Evolutionary conservation across 1,140 invertebrate species (phyloP).

Genomic region (Dufourea novaeangliae): DNA sequence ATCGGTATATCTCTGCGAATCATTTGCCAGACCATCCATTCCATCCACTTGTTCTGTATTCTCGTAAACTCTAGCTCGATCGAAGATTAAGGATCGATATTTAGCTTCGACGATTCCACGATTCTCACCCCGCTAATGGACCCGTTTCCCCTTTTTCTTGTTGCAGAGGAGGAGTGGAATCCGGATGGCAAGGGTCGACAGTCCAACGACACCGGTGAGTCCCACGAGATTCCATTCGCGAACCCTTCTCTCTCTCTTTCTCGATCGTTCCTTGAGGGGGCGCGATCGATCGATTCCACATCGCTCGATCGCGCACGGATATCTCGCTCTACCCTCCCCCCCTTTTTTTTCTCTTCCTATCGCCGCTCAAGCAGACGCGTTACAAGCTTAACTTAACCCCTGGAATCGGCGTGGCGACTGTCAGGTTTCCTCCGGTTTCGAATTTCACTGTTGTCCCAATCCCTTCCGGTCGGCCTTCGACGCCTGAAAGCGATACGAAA

Average conservation of each 20-base stretch:
- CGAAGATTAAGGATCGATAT: no score
- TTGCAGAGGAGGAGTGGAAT: slow-evolving; percentile 82
- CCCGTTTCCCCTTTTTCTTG: slow-evolving; percentile 37
- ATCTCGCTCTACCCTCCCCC: not conserved
- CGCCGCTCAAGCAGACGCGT: slow-evolving; percentile 60
- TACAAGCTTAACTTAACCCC: slow-evolving; percentile 75
- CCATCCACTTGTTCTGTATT: not conserved
- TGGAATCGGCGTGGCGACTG: slow-evolving; percentile 71
- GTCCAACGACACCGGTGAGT: slow-evolving; percentile 79
- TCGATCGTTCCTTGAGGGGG: no score
- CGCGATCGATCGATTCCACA: no score
- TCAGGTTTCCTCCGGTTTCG: slow-evolving; percentile 74
- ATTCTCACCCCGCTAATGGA: slow-evolving; percentile 15
- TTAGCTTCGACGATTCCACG: not conserved
- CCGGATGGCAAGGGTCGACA: slow-evolving; percentile 80
- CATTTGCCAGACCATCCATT: no score
- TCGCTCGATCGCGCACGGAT: no score
- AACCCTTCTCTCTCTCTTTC: not conserved
- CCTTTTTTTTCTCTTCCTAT: not conserved
- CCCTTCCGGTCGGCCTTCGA: slow-evolving; percentile 28
- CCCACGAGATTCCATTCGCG: not conserved
- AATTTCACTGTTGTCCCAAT: slow-evolving; percentile 62
- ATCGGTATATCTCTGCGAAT: no score
- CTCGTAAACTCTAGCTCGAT: not conserved
- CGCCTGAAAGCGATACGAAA: slow-evolving; percentile 44